Evolutionary conservation across 92 coral and sea anemone genomes (phyloP).

Genomic region (Siderastrea siderea): DNA sequence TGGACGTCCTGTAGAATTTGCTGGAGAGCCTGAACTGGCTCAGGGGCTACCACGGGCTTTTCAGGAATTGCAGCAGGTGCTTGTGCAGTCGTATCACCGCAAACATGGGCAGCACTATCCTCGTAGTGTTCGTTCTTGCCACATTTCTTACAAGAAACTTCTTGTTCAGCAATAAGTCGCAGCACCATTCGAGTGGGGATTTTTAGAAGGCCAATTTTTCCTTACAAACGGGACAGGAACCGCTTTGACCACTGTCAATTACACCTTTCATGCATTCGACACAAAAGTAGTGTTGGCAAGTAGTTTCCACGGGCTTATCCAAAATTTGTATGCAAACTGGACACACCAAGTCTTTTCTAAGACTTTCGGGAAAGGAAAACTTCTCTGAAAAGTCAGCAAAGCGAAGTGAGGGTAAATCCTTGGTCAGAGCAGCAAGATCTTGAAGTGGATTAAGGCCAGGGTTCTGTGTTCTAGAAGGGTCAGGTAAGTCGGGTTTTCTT

Average conservation of each 20-base stretch:
- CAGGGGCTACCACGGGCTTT: not conserved
- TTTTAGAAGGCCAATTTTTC: not conserved
- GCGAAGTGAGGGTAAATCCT: not conserved
- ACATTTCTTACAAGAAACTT: not conserved
- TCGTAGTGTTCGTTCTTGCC: not conserved
- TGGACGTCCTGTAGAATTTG: not conserved
- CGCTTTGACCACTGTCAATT: not conserved
- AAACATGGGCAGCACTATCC: not conserved
- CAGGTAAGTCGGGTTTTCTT: not conserved
- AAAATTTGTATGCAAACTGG: slow-evolving; percentile 4
- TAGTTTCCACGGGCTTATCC: slow-evolving; percentile 6
- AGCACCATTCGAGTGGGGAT: not conserved
- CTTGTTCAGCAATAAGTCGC: not conserved
- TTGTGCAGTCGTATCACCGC: no score
- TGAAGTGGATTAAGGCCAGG: not conserved
- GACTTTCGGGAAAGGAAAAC: not conserved
- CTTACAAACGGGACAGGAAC: not conserved
- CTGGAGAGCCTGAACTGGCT: not conserved
- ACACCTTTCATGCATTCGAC: not conserved
- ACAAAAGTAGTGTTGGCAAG: slow-evolving; percentile 12
- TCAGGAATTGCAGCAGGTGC: no score
- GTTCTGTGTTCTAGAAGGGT: not conserved
- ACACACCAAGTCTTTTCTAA: not conserved
- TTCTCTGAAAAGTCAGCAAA: not conserved
- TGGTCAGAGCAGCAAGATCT: not conserved